Percentiles rank a stretch among this genome's conserved stretches.
Conservation (phyloP, 2,113 vertebrate species). For the Gobio gobio region DNA sequence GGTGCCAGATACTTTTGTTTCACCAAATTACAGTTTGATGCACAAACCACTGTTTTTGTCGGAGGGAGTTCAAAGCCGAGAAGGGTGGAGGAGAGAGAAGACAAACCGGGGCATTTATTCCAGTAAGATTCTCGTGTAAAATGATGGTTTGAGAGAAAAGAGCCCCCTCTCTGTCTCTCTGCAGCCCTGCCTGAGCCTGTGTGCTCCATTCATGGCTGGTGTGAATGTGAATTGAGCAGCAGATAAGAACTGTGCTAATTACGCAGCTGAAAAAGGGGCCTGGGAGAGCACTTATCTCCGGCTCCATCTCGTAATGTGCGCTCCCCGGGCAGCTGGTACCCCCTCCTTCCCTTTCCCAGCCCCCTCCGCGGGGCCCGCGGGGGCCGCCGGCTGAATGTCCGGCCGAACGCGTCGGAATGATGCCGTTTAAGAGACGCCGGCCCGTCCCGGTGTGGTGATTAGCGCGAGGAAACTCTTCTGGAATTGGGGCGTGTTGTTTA, state of each 20-base stretch:
- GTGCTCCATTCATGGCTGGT: constrained; percentile 76
- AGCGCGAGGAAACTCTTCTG: neutral
- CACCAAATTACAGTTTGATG: constrained; percentile 84
- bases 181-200: constrained; percentile 57
- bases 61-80: constrained; percentile 76
- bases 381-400: constrained; percentile 47
- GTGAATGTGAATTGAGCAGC: constrained; percentile 82
- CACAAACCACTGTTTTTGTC: constrained; percentile 85
- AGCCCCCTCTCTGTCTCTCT: constrained; percentile 59
- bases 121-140: constrained; percentile 58
- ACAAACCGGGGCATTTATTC: constrained; percentile 62
- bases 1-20: constrained; percentile 81
- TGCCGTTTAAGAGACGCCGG: neutral
- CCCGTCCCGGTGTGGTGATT: neutral
- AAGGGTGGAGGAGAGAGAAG: constrained; percentile 51
- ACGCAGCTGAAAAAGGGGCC: constrained; percentile 82
- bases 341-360: constrained; percentile 53
- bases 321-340: constrained; percentile 82
- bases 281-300: constrained; percentile 85
- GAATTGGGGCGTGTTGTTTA: neutral
- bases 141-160: constrained; percentile 68
- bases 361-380: constrained; percentile 35
- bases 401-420: constrained; percentile 29
- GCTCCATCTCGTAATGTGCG: constrained; percentile 84
- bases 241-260: constrained; percentile 87